Evolutionary conservation across 1,140 invertebrate genomes (phyloP).

Genomic region (Calosoma granatense): DNA sequence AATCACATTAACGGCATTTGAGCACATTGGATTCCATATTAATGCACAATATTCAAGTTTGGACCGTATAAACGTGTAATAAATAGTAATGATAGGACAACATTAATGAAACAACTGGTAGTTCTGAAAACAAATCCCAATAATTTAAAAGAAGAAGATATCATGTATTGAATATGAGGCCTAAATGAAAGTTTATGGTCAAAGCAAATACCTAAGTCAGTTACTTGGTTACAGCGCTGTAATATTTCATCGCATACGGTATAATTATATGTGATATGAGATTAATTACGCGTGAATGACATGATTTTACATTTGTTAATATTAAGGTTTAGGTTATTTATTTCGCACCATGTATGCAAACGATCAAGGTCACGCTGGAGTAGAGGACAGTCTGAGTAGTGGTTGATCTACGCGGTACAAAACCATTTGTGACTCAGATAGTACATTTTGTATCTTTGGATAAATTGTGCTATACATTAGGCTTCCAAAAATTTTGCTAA

Average conservation of each 20-base stretch:
- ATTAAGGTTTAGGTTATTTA: background rate
- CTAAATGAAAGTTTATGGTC: background rate
- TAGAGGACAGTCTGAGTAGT: background rate
- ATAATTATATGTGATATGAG: too few relatives aligned
- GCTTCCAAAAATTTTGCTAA: too few relatives aligned
- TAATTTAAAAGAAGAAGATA: background rate
- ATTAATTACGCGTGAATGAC: background rate
- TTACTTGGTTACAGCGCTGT: background rate
- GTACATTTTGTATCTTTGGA: too few relatives aligned
- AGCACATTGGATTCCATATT: background rate
- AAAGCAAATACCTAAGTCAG: background rate
- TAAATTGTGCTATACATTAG: too few relatives aligned
- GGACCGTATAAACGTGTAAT: background rate
- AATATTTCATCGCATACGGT: background rate
- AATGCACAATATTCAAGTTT: background rate
- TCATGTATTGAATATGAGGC: background rate
- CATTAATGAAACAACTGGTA: background rate
- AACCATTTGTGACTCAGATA: too few relatives aligned
- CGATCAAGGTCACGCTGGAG: background rate
- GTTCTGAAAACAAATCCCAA: background rate
- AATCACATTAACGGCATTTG: background rate
- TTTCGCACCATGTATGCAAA: background rate
- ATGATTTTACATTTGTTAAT: background rate
- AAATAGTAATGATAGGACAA: background rate
- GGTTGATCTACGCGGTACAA: too few relatives aligned